Evolutionary conservation across 2,113 vertebrate species (phyloP), one percentile per base, ranked within the genome.

Genomic region (Petroica traversi): DNA sequence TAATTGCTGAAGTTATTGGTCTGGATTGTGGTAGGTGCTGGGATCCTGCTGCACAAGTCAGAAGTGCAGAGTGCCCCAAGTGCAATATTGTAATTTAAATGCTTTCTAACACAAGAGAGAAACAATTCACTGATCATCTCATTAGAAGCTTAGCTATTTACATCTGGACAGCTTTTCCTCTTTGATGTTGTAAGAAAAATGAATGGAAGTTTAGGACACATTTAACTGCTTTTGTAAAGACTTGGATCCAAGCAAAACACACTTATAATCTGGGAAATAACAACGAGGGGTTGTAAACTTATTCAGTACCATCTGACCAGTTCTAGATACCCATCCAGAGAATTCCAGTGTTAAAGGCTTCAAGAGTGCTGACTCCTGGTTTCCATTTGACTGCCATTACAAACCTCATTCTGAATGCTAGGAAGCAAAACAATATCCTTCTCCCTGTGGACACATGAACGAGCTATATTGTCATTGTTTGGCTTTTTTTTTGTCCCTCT

Each of bases 141-240:
- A 80, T 95, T 93, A 93, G 74, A 92, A 64, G 66, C 75, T 89
- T 58, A 92, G 81, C 72, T 92, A n/a, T 91, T 97, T 94, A 74
- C 72, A 94, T 96, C 75, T 87, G 78, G 88, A 90, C 43, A 89
- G 54, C 63, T 93, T 96, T 26, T 81, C 43, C 41, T 74, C 92
- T 97, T 96, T 97, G 89, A 97, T 97, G 91, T 82, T 4, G 1
- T 43, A 81, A 80, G 74, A 76, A 90, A 91, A 91, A 94, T 40
- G 57, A 88, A 89, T 90, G 58, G 62, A 93, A 88, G 64, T 92
- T 93, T 62, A 77, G 48, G 45, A 66, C 22, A 43, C 8, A 29
- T 89, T 93, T 81, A 73, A 80, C 89, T 93, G 43, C 55, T 91
- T 97, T 95, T 84, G 25, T 59, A 93, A 91, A 96, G 83, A 64